Evolutionary conservation across 2,888 invertebrate species (phyloP), one percentile per base, ranked within the genome.

Genomic region (Agonopterix subpropinquella): DNA sequence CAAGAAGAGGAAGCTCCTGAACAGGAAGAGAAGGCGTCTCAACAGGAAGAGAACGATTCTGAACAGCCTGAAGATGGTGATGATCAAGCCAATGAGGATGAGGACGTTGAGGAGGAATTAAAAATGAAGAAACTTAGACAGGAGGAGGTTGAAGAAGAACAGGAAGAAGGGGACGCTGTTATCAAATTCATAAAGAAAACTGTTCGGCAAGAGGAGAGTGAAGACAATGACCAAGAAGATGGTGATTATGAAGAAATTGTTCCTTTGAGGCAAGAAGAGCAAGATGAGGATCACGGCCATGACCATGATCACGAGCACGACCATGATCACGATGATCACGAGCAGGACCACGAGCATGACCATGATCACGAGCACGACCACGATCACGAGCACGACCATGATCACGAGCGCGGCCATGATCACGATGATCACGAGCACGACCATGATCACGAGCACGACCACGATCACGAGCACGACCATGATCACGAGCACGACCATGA

Each of bases 191-290:
- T 8, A 48, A 51, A n/a, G 48, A 5, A 4, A 49, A 56, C 28
- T 28, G 28, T 28, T 28, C 28, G 28, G 28, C 55, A 58, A 11
- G 54, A 53, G 8, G 57, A 58, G 35, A 44, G 47, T 9, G 51
- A 52, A 15, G 52, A 50, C 1, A 42, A 50, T 9, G 53, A 51
- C 10, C 47, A 55, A 8, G 55, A 57, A 37, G 46, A 44, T 11
- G 48, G 44, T 4, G 49, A 51, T 8, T 41, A 36, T n/a, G 52
- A 54, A 37, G 47, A 53, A 41, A 44, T 28, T n/a, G 53, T 43
- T 9, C n/a, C n/a, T 11, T 5, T 43, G 15, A 43, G 11, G 4
- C 13, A 47, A 5, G 45, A 44, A 39, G 39, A 39, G 8, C 37
- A 50, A 15, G 47, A 46, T 36, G 39, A 43, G 2, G 43, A n/a